These are phyloP conservation scores for Anthophora plumipes DNA, from an alignment of 2,888 invertebrate genomes.

Conservation along the genomic window DNA sequence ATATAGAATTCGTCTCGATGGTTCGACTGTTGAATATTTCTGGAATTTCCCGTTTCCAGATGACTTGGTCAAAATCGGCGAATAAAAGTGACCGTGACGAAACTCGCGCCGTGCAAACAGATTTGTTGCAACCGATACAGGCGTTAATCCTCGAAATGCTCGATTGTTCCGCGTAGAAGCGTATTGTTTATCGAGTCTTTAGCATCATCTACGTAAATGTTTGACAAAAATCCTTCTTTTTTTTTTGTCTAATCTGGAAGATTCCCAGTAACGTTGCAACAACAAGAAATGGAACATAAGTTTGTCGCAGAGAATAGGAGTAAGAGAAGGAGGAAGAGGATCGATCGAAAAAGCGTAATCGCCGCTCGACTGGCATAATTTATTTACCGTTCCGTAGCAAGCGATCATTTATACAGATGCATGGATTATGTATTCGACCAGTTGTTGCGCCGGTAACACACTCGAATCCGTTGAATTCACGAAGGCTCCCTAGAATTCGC, in stretches of 20 bases:
- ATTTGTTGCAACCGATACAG: neutral
- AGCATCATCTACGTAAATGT: neutral
- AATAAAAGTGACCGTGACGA: neutral
- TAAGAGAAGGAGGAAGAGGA: neutral
- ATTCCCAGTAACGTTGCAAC: neutral
- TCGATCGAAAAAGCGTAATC: constrained; percentile 13
- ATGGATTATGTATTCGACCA: constrained; percentile 58
- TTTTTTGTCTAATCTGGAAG: neutral
- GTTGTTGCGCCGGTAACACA: constrained; percentile 46
- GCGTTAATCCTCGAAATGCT: constrained; percentile 10
- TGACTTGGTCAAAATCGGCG: neutral
- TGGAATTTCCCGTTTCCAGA: constrained; percentile 20
- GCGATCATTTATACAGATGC: constrained; percentile 45
- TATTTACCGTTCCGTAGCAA: constrained; percentile 44
- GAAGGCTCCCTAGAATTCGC: constrained; percentile 36
- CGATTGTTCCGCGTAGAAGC: neutral
- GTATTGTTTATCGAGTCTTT: constrained; percentile 16
- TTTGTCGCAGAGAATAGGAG: neutral
- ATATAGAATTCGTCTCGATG: neutral
- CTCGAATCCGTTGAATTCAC: constrained; percentile 45
- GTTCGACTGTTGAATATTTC: neutral
- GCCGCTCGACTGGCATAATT: constrained; percentile 38
- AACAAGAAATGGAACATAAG: neutral
- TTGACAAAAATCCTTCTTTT: neutral
- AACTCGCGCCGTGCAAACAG: constrained; percentile 12